phyloP scores from a whole-genome alignment of 2,888 invertebrate species.

The Ephialtes manifestator region DNA sequence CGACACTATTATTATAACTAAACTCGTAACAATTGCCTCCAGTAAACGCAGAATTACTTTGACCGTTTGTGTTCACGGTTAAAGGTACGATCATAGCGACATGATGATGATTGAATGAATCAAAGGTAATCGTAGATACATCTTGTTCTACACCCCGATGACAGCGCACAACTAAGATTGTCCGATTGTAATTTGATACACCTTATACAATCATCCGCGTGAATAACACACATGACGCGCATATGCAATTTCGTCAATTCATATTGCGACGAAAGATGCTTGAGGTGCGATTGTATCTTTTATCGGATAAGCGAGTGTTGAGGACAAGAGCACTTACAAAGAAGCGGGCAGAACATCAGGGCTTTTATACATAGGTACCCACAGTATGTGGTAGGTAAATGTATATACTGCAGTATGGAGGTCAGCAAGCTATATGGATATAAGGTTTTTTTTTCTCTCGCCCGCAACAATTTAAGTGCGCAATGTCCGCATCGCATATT shows the following conservation, averaged over 20 bases:
- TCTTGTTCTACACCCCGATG: not conserved
- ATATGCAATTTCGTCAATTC: not conserved
- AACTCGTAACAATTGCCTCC: slow-evolving; percentile 14
- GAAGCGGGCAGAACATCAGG: not conserved
- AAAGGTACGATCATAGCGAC: not conserved
- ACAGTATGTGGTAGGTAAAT: not conserved
- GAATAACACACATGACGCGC: not conserved
- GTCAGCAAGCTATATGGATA: not conserved
- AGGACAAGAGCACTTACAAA: not conserved
- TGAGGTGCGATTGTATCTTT: not conserved
- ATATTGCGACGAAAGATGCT: not conserved
- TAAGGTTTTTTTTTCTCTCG: slow-evolving; percentile 21
- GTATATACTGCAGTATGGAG: not conserved
- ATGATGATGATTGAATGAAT: slow-evolving; percentile 5
- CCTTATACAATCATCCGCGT: not conserved
- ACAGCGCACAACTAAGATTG: not conserved
- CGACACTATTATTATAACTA: slow-evolving; percentile 12
- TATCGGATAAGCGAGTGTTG: not conserved
- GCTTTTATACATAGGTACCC: not conserved
- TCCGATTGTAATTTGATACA: not conserved
- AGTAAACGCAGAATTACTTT: slow-evolving; percentile 9
- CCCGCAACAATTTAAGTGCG: slow-evolving; percentile 65
- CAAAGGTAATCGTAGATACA: not conserved
- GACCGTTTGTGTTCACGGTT: not conserved
- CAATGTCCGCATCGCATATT: slow-evolving; percentile 71